phyloP scores from a whole-genome alignment of 2,888 invertebrate species.

The Drosophila formosana region DNA sequence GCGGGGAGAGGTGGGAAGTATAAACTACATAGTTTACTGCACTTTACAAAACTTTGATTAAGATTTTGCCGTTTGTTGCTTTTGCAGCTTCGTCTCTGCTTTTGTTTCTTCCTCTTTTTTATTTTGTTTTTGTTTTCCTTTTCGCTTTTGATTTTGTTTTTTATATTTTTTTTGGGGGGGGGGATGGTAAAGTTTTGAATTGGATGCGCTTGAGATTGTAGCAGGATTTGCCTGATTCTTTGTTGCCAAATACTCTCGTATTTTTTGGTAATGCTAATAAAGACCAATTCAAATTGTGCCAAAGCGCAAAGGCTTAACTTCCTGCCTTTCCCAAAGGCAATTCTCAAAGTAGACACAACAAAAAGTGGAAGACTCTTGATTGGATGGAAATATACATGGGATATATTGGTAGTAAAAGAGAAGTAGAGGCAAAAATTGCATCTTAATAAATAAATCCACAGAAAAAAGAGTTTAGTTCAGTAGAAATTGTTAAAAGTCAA shows the following conservation, averaged over 20 bases:
- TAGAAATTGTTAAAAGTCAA: too few relatives aligned
- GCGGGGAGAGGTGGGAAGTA: slow-evolving; percentile 16
- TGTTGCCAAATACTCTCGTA: slow-evolving; percentile 26
- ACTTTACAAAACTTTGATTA: slow-evolving; percentile 78
- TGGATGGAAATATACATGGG: background rate
- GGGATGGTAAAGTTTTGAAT: slow-evolving; percentile 60
- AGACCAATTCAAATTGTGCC: slow-evolving; percentile 18
- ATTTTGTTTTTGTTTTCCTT: slow-evolving; percentile 3
- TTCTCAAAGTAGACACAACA: background rate
- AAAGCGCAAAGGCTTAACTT: slow-evolving; percentile 16
- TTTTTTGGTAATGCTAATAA: slow-evolving; percentile 42
- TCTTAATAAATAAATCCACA: background rate
- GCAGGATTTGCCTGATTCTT: slow-evolving; percentile 34
- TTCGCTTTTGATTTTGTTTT: slow-evolving; percentile 23
- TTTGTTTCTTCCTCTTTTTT: slow-evolving; percentile 23
- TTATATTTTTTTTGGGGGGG: slow-evolving; percentile 11
- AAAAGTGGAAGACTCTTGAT: too few relatives aligned
- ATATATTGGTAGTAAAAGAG: background rate
- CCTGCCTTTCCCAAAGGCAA: background rate
- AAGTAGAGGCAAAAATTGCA: background rate
- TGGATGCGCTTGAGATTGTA: slow-evolving; percentile 63
- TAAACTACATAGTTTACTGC: slow-evolving; percentile 79
- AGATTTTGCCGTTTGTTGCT: slow-evolving; percentile 75
- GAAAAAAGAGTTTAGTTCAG: too few relatives aligned
- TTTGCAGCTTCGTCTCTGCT: slow-evolving; percentile 34